phyloP scores from a whole-genome alignment of 2,888 invertebrate genomes.

The Microctonus aethiopoides region DNA sequence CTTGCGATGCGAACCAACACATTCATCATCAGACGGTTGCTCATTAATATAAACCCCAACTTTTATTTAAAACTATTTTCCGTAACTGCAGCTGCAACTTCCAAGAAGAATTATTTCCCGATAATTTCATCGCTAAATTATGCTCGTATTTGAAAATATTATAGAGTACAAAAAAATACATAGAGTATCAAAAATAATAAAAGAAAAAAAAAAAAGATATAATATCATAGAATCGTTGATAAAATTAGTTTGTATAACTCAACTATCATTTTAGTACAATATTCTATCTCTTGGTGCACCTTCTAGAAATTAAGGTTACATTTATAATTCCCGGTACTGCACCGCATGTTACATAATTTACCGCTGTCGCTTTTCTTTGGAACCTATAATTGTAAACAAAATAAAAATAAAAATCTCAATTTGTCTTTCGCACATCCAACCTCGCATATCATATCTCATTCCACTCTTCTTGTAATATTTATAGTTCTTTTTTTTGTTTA shows the following conservation, averaged over 20 bases:
- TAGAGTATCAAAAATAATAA: background rate
- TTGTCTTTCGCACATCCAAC: background rate
- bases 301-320: constrained; percentile 8
- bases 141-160: background rate
- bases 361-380: constrained; percentile 35
- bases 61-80: background rate
- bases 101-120: too few species aligned
- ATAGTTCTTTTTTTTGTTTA: constrained; percentile 23
- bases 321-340: constrained; percentile 18
- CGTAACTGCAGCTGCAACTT: too few species aligned
- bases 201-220: background rate
- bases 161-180: too few species aligned
- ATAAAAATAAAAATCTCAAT: constrained; percentile 1
- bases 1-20: constrained; percentile 1
- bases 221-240: constrained; percentile 37
- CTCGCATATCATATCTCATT: background rate
- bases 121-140: background rate
- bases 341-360: constrained; percentile 42
- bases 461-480: constrained; percentile 18
- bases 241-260: constrained; percentile 43
- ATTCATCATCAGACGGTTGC: background rate
- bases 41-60: constrained; percentile 1
- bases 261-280: constrained; percentile 34
- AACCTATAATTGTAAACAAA: background rate
- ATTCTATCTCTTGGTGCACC: constrained; percentile 12